Conservation (phyloP, 2,113 vertebrate species). For the Neotoma lepida region DNA sequence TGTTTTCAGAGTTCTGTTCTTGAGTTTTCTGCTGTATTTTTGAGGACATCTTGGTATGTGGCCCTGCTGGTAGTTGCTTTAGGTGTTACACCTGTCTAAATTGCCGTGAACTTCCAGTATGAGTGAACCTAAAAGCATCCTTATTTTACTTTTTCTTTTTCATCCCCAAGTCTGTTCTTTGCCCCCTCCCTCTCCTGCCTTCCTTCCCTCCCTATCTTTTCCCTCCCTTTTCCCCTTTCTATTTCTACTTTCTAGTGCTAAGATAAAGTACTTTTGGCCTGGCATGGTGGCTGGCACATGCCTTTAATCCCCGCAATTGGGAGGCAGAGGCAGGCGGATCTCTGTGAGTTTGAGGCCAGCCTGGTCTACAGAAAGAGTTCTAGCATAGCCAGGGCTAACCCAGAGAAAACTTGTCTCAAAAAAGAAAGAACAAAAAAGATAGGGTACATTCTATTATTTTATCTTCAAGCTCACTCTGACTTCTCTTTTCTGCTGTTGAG, state of each 20-base stretch:
- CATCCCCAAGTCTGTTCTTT: background rate
- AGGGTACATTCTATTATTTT: background rate
- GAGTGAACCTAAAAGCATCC: background rate
- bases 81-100: fast-evolving
- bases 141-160: background rate
- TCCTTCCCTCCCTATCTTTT: background rate
- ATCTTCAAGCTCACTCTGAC: background rate
- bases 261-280: background rate
- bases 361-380: background rate
- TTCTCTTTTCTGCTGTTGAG: background rate
- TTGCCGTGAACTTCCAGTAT: background rate
- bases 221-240: fast-evolving
- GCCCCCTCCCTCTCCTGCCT: background rate
- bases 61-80: background rate
- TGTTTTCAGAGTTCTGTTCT: background rate
- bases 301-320: background rate
- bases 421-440: background rate
- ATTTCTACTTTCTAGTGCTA: background rate
- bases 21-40: background rate
- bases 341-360: background rate
- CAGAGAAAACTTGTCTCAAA: background rate
- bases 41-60: background rate
- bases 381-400: background rate
- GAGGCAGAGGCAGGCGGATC: background rate
- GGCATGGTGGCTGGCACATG: background rate